These are phyloP conservation scores for Poeciliopsis turneri DNA, from an alignment of 2,797 vertebrate genomes.

Conservation along the genomic window DNA sequence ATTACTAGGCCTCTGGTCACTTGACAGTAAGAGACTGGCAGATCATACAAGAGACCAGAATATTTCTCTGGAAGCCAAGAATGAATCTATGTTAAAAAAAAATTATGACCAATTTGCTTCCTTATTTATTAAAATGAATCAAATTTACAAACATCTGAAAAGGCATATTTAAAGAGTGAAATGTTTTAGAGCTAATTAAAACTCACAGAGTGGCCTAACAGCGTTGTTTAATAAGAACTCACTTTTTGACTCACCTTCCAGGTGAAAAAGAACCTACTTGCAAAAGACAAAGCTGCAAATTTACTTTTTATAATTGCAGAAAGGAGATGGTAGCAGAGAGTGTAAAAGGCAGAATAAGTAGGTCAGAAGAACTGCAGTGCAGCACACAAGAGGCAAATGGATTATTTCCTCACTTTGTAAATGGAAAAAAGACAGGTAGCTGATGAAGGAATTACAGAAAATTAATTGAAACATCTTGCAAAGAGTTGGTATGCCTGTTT, in stretches of 20 bases:
- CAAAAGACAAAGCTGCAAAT: constrained; percentile 51
- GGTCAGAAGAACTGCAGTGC: constrained; percentile 74
- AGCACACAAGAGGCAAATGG: constrained; percentile 72
- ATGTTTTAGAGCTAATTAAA: neutral
- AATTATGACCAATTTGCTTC: neutral
- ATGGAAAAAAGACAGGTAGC: constrained; percentile 52
- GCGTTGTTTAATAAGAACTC: neutral
- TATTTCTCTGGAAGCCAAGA: constrained; percentile 6
- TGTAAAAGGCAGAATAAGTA: constrained; percentile 64
- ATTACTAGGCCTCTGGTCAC: constrained; percentile 18
- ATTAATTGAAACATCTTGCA: constrained; percentile 69
- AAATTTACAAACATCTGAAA: neutral
- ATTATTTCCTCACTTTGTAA: constrained; percentile 69
- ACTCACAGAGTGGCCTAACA: neutral
- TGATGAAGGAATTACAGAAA: constrained; percentile 73
- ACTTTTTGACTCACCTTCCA: constrained; percentile 11
- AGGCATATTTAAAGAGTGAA: neutral
- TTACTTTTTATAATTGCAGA: constrained; percentile 59
- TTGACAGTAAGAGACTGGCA: neutral
- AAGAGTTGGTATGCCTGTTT: constrained; percentile 25
- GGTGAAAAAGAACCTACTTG: constrained; percentile 30
- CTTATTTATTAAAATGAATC: neutral
- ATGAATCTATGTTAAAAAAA: neutral
- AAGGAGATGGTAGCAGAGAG: constrained; percentile 60
- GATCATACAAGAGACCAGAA: neutral